phyloP scores from a whole-genome alignment of 2,113 vertebrate species.

The Nettapus auritus region DNA sequence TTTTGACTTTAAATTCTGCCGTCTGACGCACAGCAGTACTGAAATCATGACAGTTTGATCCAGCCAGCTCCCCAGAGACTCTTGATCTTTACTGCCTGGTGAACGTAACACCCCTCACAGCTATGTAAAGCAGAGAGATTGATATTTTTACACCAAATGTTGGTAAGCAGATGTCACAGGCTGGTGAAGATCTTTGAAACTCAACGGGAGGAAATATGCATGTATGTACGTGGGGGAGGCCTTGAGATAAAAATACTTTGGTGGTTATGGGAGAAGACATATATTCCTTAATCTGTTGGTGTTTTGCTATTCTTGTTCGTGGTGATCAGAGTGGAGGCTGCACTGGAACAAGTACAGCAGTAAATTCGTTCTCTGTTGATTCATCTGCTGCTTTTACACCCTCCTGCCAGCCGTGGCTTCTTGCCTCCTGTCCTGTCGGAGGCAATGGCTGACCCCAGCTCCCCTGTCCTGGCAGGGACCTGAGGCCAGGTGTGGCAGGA shows the following conservation, averaged over 20 bases:
- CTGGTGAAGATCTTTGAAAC: slow-evolving; percentile 50
- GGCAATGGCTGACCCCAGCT: background rate
- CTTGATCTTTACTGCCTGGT: slow-evolving; percentile 53
- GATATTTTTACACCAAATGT: slow-evolving; percentile 62
- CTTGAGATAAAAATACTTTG: slow-evolving; percentile 18
- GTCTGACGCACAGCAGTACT: slow-evolving; percentile 73
- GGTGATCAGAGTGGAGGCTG: slow-evolving; percentile 22
- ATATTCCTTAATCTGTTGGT: slow-evolving; percentile 4
- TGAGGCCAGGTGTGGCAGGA: too few relatives aligned
- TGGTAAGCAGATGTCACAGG: slow-evolving; percentile 60
- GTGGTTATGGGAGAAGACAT: background rate
- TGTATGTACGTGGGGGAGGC: slow-evolving; percentile 34
- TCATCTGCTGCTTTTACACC: background rate
- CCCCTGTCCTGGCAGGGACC: background rate
- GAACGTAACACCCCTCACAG: slow-evolving; percentile 32
- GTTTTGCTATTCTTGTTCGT: slow-evolving; percentile 31
- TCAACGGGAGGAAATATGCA: background rate
- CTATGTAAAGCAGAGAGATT: slow-evolving; percentile 20
- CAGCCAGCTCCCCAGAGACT: slow-evolving; percentile 57
- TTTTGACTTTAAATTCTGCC: slow-evolving; percentile 69
- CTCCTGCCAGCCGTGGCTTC: background rate
- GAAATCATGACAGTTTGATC: slow-evolving; percentile 65
- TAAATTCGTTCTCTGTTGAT: background rate
- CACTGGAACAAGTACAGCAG: background rate
- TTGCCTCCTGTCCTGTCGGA: background rate